Evolutionary conservation across 2,888 invertebrate genomes (phyloP).

Genomic region (Macrosoma leucophasiata): DNA sequence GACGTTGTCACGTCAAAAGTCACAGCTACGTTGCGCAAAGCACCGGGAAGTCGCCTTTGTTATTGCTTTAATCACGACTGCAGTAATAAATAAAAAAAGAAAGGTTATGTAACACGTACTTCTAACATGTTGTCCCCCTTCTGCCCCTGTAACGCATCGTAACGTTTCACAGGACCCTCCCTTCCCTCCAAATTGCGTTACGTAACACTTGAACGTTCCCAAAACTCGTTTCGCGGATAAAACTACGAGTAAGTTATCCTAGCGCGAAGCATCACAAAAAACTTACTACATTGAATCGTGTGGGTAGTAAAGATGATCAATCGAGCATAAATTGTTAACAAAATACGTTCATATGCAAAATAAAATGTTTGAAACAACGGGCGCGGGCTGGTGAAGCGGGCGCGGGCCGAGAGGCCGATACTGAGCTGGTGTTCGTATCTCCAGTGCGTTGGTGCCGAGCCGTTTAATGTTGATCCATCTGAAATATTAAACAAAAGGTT

Average conservation of each 20-base stretch:
- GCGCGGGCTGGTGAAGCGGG: conserved; percentile 20
- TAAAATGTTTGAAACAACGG: conserved; percentile 36
- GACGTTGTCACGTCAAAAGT: no score
- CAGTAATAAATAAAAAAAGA: no score
- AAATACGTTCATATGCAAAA: conserved; percentile 66
- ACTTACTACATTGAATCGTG: conserved; percentile 51
- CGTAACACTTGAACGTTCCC: no score
- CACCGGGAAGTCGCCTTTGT: no score
- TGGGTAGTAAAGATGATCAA: conserved; percentile 50
- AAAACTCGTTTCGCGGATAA: conserved; percentile 14
- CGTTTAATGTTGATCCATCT: conserved; percentile 71
- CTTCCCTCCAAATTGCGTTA: no score
- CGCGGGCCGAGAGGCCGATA: conserved; percentile 31
- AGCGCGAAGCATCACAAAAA: conserved; percentile 61
- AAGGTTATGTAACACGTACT: no score
- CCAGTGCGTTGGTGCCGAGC: conserved; percentile 29
- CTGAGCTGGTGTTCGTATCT: conserved; percentile 39
- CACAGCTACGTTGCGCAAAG: no score
- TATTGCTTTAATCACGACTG: no score
- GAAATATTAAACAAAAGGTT: no score
- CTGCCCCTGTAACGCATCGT: no score
- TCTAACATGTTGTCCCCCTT: no score
- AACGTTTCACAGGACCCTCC: no score
- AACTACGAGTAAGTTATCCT: conserved; percentile 33
- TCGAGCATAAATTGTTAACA: conserved; percentile 65